phyloP scores from a whole-genome alignment of 2,797 vertebrate species.

The Apogon hyalosoma region DNA sequence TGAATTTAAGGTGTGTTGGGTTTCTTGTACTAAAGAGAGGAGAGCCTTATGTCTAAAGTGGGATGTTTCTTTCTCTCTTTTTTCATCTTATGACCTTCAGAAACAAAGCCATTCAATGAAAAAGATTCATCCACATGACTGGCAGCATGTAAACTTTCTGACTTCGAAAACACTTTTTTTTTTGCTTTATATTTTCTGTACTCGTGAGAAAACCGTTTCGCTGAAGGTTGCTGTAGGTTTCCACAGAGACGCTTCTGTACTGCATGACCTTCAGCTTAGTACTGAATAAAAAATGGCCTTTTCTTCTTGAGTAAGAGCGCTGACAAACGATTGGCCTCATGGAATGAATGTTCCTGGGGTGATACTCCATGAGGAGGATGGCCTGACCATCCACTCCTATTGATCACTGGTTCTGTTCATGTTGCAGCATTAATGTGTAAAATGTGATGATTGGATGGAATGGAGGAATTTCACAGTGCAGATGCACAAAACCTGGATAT shows the following conservation, averaged over 20 bases:
- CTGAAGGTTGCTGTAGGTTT: no score
- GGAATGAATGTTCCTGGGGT: not conserved
- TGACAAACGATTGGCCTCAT: constrained; percentile 21
- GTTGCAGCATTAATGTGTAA: not conserved
- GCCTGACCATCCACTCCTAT: constrained; percentile 6
- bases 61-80: no score
- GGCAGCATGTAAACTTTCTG: no score
- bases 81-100: no score
- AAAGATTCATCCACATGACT: no score
- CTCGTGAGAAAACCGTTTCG: no score
- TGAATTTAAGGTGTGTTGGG: no score
- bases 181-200: no score
- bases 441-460: not conserved
- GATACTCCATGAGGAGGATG: constrained; percentile 34
- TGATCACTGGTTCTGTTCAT: constrained; percentile 14
- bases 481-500: not conserved
- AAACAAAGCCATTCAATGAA: no score
- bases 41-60: no score
- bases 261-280: constrained; percentile 8
- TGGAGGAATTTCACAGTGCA: not conserved
- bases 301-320: constrained; percentile 10
- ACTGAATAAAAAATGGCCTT: constrained; percentile 16
- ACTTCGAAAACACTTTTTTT: no score
- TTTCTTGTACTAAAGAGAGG: no score
- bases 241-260: not conserved